A percentile compares a stretch with the other conserved stretches of the same genome.
Conservation (phyloP, 2,888 invertebrate species). For the Ornithoptera alexandrae region DNA sequence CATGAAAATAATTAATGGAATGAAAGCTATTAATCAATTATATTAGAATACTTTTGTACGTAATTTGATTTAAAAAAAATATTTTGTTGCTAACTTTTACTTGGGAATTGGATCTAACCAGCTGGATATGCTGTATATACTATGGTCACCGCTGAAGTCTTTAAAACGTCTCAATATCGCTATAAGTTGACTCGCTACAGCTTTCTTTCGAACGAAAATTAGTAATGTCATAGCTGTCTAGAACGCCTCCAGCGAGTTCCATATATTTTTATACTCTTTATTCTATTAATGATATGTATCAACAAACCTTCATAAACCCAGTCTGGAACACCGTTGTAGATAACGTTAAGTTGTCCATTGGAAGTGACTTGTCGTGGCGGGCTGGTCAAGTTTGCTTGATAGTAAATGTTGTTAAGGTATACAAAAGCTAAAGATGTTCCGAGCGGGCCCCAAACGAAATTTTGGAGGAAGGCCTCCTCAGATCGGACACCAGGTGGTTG, state of each 20-base stretch:
- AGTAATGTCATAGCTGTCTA: not conserved
- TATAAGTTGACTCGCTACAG: too few relatives aligned
- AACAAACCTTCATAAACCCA: slow-evolving; percentile 95
- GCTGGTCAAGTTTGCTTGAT: slow-evolving; percentile 77
- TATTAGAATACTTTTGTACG: too few relatives aligned
- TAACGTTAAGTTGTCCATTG: slow-evolving; percentile 79
- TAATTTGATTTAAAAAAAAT: too few relatives aligned
- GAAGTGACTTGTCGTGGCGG: slow-evolving; percentile 80
- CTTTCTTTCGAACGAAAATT: too few relatives aligned
- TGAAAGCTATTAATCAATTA: too few relatives aligned
- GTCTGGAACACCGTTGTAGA: slow-evolving; percentile 93
- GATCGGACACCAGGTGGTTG: slow-evolving; percentile 47
- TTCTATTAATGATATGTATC: not conserved
- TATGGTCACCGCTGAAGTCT: too few relatives aligned
- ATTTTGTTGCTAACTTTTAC: too few relatives aligned
- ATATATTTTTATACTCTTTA: not conserved
- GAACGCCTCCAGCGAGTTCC: not conserved
- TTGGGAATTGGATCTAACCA: too few relatives aligned
- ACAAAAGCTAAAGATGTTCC: slow-evolving; percentile 87
- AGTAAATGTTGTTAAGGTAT: slow-evolving; percentile 87
- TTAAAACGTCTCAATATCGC: too few relatives aligned
- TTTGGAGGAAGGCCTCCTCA: slow-evolving; percentile 80
- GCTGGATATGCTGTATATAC: too few relatives aligned
- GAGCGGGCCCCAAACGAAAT: slow-evolving; percentile 88
- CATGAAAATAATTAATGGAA: too few relatives aligned